A percentile compares a stretch with the other conserved stretches of the same genome.
Conservation (phyloP, 37 sponge, comb jelly and placozoan species). For the Crambe crambe region DNA sequence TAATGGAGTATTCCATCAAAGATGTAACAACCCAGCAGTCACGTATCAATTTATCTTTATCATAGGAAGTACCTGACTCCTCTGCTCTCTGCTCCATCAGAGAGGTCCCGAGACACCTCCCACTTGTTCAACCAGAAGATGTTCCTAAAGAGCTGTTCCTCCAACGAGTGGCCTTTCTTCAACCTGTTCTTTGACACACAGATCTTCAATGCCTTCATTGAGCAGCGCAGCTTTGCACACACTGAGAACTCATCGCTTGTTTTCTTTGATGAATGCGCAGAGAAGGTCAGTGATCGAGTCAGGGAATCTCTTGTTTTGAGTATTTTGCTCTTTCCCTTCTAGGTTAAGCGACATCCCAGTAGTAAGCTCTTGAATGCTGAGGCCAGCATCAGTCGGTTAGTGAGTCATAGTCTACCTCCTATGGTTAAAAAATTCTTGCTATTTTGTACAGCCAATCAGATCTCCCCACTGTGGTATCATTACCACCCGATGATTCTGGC, state of each 20-base stretch:
- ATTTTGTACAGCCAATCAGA: conserved; percentile 44
- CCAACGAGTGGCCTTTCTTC: conserved; percentile 64
- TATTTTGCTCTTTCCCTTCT: neutral
- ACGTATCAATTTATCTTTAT: neutral
- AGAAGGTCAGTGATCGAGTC: conserved; percentile 50
- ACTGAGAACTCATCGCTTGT: conserved; percentile 47
- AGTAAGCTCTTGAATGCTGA: conserved; percentile 23
- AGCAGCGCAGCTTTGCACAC: conserved; percentile 73
- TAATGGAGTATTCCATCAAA: neutral
- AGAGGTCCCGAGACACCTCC: conserved; percentile 35
- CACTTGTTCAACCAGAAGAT: conserved; percentile 50
- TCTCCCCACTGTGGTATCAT: conserved; percentile 77
- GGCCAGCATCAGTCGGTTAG: conserved; percentile 29
- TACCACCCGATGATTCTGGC: conserved; percentile 65
- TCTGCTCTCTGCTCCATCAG: conserved; percentile 36
- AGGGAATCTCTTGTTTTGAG: neutral
- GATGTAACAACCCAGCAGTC: neutral
- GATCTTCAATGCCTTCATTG: conserved; percentile 75
- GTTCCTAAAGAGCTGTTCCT: conserved; percentile 59
- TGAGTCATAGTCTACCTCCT: neutral
- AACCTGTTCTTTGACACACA: conserved; percentile 77
- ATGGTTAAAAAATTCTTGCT: neutral
- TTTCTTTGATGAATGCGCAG: conserved; percentile 87
- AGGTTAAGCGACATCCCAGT: conserved; percentile 15
- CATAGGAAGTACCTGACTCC: conserved; percentile 45